A percentile compares a stretch with the other conserved stretches of the same genome.
Conservation (phyloP, 2,888 invertebrate species). For the Ceramica pisi region DNA sequence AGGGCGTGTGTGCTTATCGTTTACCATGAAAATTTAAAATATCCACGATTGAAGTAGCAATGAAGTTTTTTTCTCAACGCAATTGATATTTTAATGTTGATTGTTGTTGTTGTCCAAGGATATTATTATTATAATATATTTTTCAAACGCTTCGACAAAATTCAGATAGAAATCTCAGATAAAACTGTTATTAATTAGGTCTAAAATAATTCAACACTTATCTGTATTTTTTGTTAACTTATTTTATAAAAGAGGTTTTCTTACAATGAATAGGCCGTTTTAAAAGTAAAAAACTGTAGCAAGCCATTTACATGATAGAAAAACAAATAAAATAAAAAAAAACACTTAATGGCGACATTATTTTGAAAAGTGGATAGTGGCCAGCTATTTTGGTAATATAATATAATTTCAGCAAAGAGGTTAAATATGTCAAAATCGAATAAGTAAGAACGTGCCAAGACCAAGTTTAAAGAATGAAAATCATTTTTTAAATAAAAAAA, state of each 20-base stretch:
- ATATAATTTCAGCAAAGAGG: slow-evolving; percentile 5
- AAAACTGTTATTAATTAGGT: too few species aligned
- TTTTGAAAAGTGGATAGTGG: not conserved
- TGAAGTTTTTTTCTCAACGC: not conserved
- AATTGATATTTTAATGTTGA: too few species aligned
- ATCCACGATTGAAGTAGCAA: too few species aligned
- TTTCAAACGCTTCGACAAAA: too few species aligned
- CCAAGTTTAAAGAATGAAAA: not conserved
- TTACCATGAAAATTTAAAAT: not conserved
- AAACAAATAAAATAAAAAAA: not conserved
- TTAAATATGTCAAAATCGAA: not conserved
- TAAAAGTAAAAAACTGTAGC: not conserved
- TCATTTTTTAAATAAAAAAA: too few species aligned
- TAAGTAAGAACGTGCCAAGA: not conserved
- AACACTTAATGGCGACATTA: not conserved
- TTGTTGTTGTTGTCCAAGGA: too few species aligned
- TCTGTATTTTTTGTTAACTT: too few species aligned
- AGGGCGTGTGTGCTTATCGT: not conserved
- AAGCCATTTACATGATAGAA: not conserved
- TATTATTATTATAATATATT: too few species aligned
- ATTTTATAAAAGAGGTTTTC: too few species aligned
- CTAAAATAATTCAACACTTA: too few species aligned
- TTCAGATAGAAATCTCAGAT: too few species aligned
- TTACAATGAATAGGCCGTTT: too few species aligned
- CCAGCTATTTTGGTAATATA: not conserved